Evolutionary conservation across 2,797 vertebrate genomes (phyloP), one percentile per base, ranked within the genome.

Genomic region (Microctenopoma stevenorrisi): DNA sequence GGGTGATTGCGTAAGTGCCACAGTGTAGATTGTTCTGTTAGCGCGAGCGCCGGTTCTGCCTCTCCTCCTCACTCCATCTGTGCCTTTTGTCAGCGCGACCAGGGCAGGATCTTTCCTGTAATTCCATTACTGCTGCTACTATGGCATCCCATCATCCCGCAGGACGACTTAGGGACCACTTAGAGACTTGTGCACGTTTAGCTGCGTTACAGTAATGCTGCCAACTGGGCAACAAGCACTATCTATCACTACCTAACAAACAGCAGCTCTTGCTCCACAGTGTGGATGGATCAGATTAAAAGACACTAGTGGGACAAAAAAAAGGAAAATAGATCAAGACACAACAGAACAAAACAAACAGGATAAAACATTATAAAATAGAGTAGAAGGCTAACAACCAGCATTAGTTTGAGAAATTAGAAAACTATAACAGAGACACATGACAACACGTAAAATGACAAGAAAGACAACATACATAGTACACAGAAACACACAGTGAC

Each of bases 131-230:
- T 54, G 88, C 78, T 37, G 86, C 85, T 84, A 50, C 87, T 80
- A 88, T 84, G 89, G 87, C 84, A 85, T 91, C 86, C 85, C 89
- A 86, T 88, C 86, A 90, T 91, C 89, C 89, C 89, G 65, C 86
- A 90, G 91, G 91, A 87, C 86, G 77, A 89, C 85, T 89, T 89
- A 91, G 89, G 82, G 86, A 88, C 89, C 91, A 90, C 89, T 92
- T 91, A 90, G 91, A 91, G 83, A 79, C 76, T 86, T 63, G 87
- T 71, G 86, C 85, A 82, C 89, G 83, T 85, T 90, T 83, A 87
- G 88, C 82, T 54, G 82, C 62, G 85, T 86, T 88, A 88, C 85
- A 74, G 87, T 85, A 80, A 89, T 83, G 88, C 86, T 90, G 89
- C 89, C 89, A 89, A 86, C 84, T 60, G 84, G 86, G 86, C 89